Evolutionary conservation across 53 echinoderm and acorn worm species (phyloP).

Genomic region (Paracentrotus lividus): DNA sequence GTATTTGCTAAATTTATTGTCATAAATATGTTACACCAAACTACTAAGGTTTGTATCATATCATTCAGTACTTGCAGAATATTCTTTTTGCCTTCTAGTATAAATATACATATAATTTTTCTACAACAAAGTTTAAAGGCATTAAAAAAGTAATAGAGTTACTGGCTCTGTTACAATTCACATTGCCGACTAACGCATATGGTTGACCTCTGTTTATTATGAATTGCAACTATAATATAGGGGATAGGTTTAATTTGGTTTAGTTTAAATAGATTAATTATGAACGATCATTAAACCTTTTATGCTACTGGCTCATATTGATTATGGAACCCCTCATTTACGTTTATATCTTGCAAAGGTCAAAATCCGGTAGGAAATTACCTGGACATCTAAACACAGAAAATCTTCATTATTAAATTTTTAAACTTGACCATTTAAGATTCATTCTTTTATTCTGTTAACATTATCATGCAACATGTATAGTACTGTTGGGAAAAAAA

Average conservation of each 20-base stretch:
- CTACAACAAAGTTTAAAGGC: background rate
- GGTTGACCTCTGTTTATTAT: background rate
- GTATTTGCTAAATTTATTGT: constrained; percentile 28
- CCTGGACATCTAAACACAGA: background rate
- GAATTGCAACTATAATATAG: no score
- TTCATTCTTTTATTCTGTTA: background rate
- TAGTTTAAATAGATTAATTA: background rate
- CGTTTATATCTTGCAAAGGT: no score
- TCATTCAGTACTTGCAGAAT: constrained; percentile 18
- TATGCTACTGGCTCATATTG: no score
- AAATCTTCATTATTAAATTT: background rate
- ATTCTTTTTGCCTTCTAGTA: background rate
- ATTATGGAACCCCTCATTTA: no score
- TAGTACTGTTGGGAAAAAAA: constrained; percentile 15
- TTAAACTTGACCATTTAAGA: background rate
- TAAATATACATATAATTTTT: background rate
- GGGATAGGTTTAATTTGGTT: no score
- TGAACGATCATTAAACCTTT: no score
- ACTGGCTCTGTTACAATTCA: no score
- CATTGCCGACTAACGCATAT: background rate
- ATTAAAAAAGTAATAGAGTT: background rate
- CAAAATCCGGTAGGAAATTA: no score
- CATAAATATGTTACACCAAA: constrained; percentile 33
- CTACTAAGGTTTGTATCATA: background rate
- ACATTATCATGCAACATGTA: constrained; percentile 1